Evolutionary conservation across 2,888 invertebrate genomes (phyloP), one percentile per base, ranked within the genome.

Genomic region (Dryomyza anilis): DNA sequence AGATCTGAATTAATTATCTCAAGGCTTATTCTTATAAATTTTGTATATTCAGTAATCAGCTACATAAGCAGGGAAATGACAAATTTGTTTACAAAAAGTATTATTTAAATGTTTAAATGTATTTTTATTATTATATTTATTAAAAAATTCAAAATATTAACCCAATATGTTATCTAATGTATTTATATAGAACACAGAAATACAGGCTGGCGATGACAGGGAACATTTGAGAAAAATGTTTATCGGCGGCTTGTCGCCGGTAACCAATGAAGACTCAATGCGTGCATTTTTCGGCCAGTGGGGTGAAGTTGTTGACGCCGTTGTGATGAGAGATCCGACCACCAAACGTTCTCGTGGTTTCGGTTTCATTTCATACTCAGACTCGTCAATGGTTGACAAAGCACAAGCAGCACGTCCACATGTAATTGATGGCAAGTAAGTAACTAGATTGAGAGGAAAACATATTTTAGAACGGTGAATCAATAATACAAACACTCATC

Each of bases 381-480:
- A 75, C n/a, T 33, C 73, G 5, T 67, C 66, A 7, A 71, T 78
- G 57, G 78, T 81, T 7, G 81, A 81, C 25, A 75, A 76, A 61
- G 81, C 81, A 4, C 81, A 81, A 63, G 64, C 67, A 14, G 71
- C 76, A 0, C 73, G 78, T 36, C 81, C 81, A 1, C 81, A 81
- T 43, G 68, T 70, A 39, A 74, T 81, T 62, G 81, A 81, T 66
- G 75, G 76, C 70, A 88, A 88, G 88, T 88, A 79, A 84, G 86
- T 80, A 52, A 53, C 14, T 48, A n/a, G 2, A 23, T 53, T 21
- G 53, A 6, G 16, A 29, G n/a, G 30, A 30, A 33, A 33, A 30
- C 3, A 33, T 56, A 33, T 19, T 56, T 60, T 60, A 23, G n/a
- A 3, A 29, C 30, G 45, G n/a, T 29, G 21, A n/a, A 36, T 56